Evolutionary conservation across 2,888 invertebrate species (phyloP).

Genomic region (Congeria kusceri): DNA sequence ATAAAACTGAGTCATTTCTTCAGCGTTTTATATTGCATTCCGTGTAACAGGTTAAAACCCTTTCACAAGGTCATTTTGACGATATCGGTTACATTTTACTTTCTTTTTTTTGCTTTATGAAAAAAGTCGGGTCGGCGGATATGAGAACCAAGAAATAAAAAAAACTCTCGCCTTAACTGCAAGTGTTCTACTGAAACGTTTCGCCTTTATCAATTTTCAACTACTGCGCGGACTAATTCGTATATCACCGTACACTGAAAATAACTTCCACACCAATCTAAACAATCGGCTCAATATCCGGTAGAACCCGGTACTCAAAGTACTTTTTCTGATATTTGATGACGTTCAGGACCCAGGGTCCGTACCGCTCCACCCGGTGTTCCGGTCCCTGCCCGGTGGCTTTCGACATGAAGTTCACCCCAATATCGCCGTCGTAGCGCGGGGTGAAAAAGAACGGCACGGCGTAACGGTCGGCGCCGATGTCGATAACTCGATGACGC

Average conservation of each 20-base stretch:
- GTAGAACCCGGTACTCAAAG: conserved; percentile 60
- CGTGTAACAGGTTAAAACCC: too few species aligned
- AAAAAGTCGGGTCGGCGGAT: too few species aligned
- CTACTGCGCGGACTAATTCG: too few species aligned
- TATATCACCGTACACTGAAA: not conserved
- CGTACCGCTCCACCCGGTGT: conserved; percentile 60
- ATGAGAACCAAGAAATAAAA: too few species aligned
- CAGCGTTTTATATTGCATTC: too few species aligned
- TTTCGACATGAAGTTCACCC: conserved; percentile 64
- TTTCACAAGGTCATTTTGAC: too few species aligned
- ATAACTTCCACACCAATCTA: not conserved
- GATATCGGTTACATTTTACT: too few species aligned
- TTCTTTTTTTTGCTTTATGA: too few species aligned
- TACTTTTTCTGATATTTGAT: conserved; percentile 63
- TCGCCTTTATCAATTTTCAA: too few species aligned
- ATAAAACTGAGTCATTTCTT: too few species aligned
- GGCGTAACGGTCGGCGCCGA: conserved; percentile 63
- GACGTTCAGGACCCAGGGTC: conserved; percentile 60
- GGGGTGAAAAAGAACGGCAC: conserved; percentile 75
- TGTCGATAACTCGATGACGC: conserved; percentile 70
- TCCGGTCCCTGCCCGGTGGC: conserved; percentile 53
- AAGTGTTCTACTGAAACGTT: too few species aligned
- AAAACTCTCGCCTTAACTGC: too few species aligned
- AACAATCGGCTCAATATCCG: conserved; percentile 49
- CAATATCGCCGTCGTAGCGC: conserved; percentile 67